Evolutionary conservation across 2,888 invertebrate species (phyloP), one percentile per base, ranked within the genome.

Genomic region (Drosophila affinis): DNA sequence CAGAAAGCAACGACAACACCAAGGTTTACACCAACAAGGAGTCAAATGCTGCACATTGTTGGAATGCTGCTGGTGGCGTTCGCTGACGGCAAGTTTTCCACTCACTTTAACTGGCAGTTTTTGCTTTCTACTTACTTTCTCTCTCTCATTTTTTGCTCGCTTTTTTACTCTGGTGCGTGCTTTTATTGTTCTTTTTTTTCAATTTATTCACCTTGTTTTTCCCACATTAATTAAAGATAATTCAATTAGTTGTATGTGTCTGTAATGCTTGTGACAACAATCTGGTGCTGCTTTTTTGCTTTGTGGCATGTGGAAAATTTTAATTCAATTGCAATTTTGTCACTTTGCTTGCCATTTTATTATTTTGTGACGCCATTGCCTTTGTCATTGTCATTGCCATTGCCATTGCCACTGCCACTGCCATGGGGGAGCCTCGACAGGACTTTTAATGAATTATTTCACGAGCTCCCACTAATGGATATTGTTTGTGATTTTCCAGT

Each of bases 251-350:
- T 69, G 56, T 45, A 44, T 24, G 54, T 49, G 62, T 32, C n/a
- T 34, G 21, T n/a, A 39, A 39, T 67, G 39, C 58, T 18, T 21
- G 49, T 7, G 45, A 52, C 56, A 55, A 54, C 34, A 46, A 59
- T 39, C 47, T 56, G 51, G 18, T 27, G 47, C 27, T 24, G 29
- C 12, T n/a, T 18, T 10, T 54, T 71, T 24, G 54, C 46, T 65
- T 39, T 39, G 39, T n/a, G 39, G 39, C 39, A 39, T 39, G 39
- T 39, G 39, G 63, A 39, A 59, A 58, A 59, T 78, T 71, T 79
- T 83, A 79, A 82, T 84, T 82, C 73, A 81, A 85, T 82, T 82
- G 69, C 72, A 75, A 68, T 63, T 79, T 76, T 84, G 74, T 76
- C 61, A 62, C 53, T 62, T 59, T 54, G 64, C 53, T 59, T 54